Percentiles rank a stretch among this genome's conserved stretches.
Evolutionary conservation across 64 coral and sea anemone genomes (phyloP).

Genomic region (Montipora efflorescens): DNA sequence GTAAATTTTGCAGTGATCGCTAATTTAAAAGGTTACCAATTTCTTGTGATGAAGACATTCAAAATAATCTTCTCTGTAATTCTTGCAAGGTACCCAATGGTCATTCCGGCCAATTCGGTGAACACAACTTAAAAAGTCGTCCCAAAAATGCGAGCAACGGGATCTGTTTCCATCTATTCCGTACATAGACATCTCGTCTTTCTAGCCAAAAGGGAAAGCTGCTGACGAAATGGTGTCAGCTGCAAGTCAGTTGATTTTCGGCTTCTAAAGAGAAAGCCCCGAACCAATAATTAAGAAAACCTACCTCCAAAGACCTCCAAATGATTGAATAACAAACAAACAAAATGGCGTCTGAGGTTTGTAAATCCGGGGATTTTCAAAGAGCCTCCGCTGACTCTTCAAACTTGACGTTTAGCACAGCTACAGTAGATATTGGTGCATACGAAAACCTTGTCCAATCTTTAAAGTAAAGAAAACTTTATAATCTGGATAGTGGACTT

Average conservation of each 20-base stretch:
- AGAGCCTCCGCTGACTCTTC: neutral
- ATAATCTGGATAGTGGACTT: no score
- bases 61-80: conserved; percentile 84
- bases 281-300: neutral
- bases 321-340: neutral
- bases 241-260: neutral
- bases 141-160: conserved; percentile 90
- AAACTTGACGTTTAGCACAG: no score
- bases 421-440: no score
- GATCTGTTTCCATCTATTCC: conserved; percentile 84
- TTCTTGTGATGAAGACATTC: conserved; percentile 98
- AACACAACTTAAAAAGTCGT: conserved; percentile 80
- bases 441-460: no score
- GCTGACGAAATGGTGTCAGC: neutral
- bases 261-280: neutral
- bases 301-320: neutral
- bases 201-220: neutral
- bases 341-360: conserved; percentile 7
- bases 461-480: no score
- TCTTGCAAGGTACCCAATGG: conserved; percentile 75
- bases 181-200: conserved; percentile 57
- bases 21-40: conserved; percentile 43
- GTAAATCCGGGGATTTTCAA: neutral
- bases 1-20: neutral
- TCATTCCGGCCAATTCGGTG: conserved; percentile 47